Conservation (phyloP, 1,140 invertebrate genomes). For the Cepaea nemoralis region DNA sequence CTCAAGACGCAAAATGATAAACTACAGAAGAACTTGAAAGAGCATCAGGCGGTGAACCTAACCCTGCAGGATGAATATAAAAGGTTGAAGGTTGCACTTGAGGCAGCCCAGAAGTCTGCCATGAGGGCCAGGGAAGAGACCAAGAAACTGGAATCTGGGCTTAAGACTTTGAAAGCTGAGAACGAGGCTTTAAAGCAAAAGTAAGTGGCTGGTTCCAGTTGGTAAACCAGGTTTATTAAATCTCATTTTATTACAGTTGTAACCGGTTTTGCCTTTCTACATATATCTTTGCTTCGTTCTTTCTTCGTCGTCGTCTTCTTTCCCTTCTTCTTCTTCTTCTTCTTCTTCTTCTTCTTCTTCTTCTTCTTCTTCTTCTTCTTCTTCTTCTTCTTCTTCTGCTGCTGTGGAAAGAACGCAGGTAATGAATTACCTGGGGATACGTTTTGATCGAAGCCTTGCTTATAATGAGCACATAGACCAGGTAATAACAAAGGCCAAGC, state of each 20-base stretch:
- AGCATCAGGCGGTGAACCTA: conserved; percentile 55
- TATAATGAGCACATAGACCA: too few relatives aligned
- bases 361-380: not conserved
- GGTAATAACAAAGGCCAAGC: too few relatives aligned
- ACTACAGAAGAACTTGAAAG: conserved; percentile 57
- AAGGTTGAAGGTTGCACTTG: conserved; percentile 58
- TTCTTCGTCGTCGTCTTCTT: not conserved
- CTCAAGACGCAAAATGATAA: conserved; percentile 58
- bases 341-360: not conserved
- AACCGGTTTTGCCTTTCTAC: too few relatives aligned
- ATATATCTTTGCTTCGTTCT: not conserved
- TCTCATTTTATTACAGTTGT: not conserved
- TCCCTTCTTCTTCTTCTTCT: not conserved
- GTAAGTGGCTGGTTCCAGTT: too few relatives aligned
- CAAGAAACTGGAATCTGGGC: conserved; percentile 54
- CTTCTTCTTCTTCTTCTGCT: not conserved
- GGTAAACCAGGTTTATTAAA: too few relatives aligned
- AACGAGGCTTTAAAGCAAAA: conserved; percentile 62
- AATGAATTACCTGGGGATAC: too few relatives aligned
- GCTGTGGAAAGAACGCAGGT: too few relatives aligned
- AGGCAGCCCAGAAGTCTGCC: conserved; percentile 59
- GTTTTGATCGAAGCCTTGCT: too few relatives aligned
- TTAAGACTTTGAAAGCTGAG: conserved; percentile 56
- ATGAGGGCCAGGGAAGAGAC: conserved; percentile 62
- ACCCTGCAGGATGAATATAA: conserved; percentile 65